Conservation (phyloP, 2,113 vertebrate species). For the Eulacestoma nigropectus region DNA sequence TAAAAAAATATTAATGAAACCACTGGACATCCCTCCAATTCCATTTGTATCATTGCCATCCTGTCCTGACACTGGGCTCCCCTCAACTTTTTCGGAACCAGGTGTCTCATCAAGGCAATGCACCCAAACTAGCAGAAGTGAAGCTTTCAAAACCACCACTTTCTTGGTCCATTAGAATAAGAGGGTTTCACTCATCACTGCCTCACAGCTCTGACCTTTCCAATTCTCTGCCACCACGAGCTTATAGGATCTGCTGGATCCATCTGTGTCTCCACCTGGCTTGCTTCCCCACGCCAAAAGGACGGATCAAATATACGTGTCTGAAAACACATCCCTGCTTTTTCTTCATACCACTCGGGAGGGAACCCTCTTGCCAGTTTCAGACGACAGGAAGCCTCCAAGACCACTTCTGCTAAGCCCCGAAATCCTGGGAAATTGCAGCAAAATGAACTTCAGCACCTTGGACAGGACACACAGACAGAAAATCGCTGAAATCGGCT, state of each 20-base stretch:
- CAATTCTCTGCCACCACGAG: constrained; percentile 49
- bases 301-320: constrained; percentile 56
- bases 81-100: background rate
- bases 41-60: background rate
- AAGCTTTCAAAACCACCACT: background rate
- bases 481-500: background rate
- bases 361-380: background rate
- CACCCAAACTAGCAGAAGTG: background rate
- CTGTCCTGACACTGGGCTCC: rapidly evolving
- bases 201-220: constrained; percentile 48
- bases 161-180: background rate
- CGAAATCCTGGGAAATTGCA: constrained; percentile 4
- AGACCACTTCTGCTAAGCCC: background rate
- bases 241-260: constrained; percentile 61
- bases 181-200: background rate
- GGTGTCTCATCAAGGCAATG: background rate
- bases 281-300: constrained; percentile 56
- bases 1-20: background rate
- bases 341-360: background rate
- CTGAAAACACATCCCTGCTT: constrained; percentile 51
- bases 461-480: constrained; percentile 25
- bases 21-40: background rate
- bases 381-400: background rate
- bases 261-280: constrained; percentile 59
- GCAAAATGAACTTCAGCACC: constrained; percentile 63